These are phyloP conservation scores for Agelastica alni DNA, from an alignment of 2,888 invertebrate species.

Conservation along the genomic window DNA sequence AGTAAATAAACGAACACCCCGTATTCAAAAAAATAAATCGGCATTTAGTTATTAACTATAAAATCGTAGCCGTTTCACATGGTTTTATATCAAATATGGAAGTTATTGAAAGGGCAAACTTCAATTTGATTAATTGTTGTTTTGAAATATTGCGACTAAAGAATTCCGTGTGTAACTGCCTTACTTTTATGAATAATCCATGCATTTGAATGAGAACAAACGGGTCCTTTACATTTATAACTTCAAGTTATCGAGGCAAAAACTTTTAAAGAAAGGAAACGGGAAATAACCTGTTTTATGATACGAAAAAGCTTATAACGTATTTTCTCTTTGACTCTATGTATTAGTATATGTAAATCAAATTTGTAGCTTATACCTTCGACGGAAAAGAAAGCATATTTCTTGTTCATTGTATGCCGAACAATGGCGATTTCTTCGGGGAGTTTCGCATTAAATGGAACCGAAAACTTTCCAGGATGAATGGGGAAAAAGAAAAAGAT, in stretches of 20 bases:
- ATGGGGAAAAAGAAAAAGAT: conserved; percentile 30
- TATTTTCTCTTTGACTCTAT: conserved; percentile 36
- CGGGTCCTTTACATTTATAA: neutral
- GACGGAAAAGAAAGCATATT: conserved; percentile 44
- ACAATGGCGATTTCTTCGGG: conserved; percentile 42
- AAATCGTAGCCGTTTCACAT: too few relatives aligned
- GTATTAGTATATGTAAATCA: conserved; percentile 50
- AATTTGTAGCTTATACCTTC: conserved; percentile 47
- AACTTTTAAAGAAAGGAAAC: conserved; percentile 20
- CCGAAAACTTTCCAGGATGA: conserved; percentile 27
- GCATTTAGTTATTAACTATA: too few relatives aligned
- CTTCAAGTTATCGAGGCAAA: neutral
- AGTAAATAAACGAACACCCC: too few relatives aligned
- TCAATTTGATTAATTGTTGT: too few relatives aligned
- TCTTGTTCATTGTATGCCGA: conserved; percentile 44
- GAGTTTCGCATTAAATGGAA: conserved; percentile 35
- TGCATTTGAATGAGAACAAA: conserved; percentile 20
- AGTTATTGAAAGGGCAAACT: too few relatives aligned
- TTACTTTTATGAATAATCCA: neutral
- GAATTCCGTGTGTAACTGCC: neutral
- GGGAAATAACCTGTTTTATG: conserved; percentile 18
- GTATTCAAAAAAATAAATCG: too few relatives aligned
- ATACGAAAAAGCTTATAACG: conserved; percentile 24
- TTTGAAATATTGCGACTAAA: too few relatives aligned
- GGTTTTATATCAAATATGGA: too few relatives aligned